These are phyloP conservation scores for Hycleus cichorii DNA, from an alignment of 1,140 invertebrate genomes.

Conservation along the genomic window DNA sequence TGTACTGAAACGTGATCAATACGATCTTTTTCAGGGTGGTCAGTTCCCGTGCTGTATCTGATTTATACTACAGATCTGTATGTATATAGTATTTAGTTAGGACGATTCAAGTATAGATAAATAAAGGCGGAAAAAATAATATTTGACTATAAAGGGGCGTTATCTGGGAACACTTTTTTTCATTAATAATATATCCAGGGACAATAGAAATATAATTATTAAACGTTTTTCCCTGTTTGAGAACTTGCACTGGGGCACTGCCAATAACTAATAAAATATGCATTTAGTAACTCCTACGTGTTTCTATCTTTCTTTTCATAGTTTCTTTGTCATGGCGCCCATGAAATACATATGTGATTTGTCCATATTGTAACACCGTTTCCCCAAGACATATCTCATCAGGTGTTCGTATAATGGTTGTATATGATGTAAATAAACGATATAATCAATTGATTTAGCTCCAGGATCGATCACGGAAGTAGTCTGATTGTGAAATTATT, in stretches of 20 bases:
- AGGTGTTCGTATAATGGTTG: slow-evolving; percentile 7
- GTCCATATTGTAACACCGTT: slow-evolving; percentile 8
- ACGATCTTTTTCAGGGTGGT: slow-evolving; percentile 8
- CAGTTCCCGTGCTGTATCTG: not conserved
- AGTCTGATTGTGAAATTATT: slow-evolving; percentile 7
- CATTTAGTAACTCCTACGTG: slow-evolving; percentile 29
- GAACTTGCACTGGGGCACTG: not conserved
- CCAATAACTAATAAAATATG: slow-evolving; percentile 34
- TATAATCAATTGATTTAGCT: slow-evolving; percentile 13
- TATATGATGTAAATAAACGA: slow-evolving; percentile 13
- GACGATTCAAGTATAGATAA: too few species aligned
- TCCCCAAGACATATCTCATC: slow-evolving; percentile 5
- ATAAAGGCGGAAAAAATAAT: slow-evolving; percentile 1
- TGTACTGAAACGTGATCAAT: slow-evolving; percentile 11
- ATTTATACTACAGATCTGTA: not conserved
- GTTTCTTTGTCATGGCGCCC: slow-evolving; percentile 18
- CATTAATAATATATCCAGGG: too few species aligned
- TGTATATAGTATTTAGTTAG: not conserved
- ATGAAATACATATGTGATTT: slow-evolving; percentile 11
- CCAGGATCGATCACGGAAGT: slow-evolving; percentile 8
- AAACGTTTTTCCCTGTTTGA: too few species aligned
- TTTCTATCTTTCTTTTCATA: slow-evolving; percentile 20
- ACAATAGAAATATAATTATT: too few species aligned
- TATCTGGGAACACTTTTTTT: too few species aligned
- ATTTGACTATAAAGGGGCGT: not conserved